A percentile compares a stretch with the other conserved stretches of the same genome.
Conservation (phyloP, 2,797 vertebrate species). For the Sebastes trivittatus region DNA sequence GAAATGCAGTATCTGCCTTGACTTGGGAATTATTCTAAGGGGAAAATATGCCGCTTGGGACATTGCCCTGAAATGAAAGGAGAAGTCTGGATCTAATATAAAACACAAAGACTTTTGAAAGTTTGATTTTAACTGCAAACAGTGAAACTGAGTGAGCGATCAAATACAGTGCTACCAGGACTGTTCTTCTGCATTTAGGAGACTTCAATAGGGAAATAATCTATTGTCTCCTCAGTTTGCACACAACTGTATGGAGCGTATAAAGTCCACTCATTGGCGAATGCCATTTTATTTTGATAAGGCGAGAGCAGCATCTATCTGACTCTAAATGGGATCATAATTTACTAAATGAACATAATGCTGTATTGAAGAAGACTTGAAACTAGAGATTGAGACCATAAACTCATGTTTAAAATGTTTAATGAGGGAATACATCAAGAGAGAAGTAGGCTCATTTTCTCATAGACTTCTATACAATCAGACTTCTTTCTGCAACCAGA, state of each 20-base stretch:
- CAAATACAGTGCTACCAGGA: not conserved
- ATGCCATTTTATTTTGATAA: constrained; percentile 4
- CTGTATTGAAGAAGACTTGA: too few species aligned
- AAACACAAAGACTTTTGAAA: not conserved
- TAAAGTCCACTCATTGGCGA: not conserved
- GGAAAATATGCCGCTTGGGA: constrained; percentile 18
- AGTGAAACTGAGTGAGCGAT: not conserved
- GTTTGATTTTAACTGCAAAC: not conserved
- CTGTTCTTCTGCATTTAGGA: not conserved
- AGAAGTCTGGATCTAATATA: constrained; percentile 13
- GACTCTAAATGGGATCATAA: too few species aligned
- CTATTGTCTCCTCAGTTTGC: not conserved
- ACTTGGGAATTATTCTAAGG: not conserved
- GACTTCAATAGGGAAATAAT: not conserved
- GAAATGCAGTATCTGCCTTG: not conserved
- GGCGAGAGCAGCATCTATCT: not conserved
- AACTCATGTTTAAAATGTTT: too few species aligned
- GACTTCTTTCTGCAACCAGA: too few species aligned
- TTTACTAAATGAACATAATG: too few species aligned
- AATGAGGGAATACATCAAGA: too few species aligned
- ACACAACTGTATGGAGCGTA: not conserved
- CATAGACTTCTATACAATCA: too few species aligned
- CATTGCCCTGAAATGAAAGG: not conserved
- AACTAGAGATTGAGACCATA: too few species aligned
- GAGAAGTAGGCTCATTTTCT: too few species aligned